These are phyloP conservation scores for Rhynchotus rufescens DNA, from an alignment of 2,797 vertebrate genomes.

Conservation along the genomic window DNA sequence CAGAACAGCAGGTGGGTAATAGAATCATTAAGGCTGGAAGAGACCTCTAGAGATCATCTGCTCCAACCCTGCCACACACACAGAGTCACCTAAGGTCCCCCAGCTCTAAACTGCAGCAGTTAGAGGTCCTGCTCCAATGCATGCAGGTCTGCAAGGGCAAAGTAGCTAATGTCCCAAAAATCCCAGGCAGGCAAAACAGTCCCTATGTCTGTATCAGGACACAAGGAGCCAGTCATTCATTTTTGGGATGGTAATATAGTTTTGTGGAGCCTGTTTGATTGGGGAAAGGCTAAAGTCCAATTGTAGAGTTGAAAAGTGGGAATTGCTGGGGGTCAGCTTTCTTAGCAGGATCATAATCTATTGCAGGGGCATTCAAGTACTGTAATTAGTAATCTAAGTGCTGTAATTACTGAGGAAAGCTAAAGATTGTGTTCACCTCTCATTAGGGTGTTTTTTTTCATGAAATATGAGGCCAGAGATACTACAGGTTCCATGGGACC, in stretches of 20 bases:
- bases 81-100: neutral
- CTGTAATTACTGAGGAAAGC: neutral
- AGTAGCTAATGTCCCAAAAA: neutral
- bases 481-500: neutral
- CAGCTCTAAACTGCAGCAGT: neutral
- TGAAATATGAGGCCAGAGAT: neutral
- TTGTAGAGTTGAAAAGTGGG: neutral
- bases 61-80: no score
- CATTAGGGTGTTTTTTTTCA: neutral
- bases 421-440: neutral
- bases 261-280: neutral
- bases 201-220: neutral
- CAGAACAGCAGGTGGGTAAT: conserved; percentile 63
- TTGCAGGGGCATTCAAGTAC: neutral
- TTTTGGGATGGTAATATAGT: neutral
- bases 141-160: neutral
- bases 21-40: no score
- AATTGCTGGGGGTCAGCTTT: neutral
- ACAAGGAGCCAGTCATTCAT: neutral
- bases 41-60: no score
- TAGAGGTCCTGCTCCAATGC: neutral
- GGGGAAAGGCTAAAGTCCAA: neutral
- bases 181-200: neutral
- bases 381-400: neutral
- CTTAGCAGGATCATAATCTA: neutral